Evolutionary conservation across 2,797 vertebrate species (phyloP).

Genomic region (Aplochiton taeniatus): DNA sequence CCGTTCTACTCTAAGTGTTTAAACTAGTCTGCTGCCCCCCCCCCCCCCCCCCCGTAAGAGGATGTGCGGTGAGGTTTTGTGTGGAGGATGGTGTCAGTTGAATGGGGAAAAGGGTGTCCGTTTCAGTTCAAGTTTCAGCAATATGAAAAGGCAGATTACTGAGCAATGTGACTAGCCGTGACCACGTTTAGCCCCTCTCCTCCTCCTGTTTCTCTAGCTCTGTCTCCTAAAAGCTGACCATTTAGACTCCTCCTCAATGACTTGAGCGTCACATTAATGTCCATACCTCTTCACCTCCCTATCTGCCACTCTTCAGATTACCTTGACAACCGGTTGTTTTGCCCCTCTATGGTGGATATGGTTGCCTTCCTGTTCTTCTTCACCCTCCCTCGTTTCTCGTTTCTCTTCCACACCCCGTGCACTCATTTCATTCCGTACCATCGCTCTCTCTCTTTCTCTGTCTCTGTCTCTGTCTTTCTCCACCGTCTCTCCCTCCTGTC

Average conservation of each 20-base stretch:
- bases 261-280: too few species aligned
- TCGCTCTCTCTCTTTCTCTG: constrained; percentile 10
- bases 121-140: not conserved
- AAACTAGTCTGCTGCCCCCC: constrained; percentile 25
- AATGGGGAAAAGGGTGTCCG: not conserved
- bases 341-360: too few species aligned
- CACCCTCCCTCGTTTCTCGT: too few species aligned
- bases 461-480: not conserved
- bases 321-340: too few species aligned
- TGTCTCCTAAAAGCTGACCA: not conserved
- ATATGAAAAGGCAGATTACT: not conserved
- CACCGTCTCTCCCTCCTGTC: constrained; percentile 21
- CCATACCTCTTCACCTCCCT: too few species aligned
- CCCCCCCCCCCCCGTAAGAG: constrained; percentile 19
- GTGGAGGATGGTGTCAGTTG: not conserved
- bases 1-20: constrained; percentile 32
- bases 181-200: too few species aligned
- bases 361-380: too few species aligned
- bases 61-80: constrained; percentile 31
- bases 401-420: not conserved
- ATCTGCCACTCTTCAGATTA: too few species aligned
- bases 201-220: not conserved
- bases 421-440: not conserved
- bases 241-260: too few species aligned
- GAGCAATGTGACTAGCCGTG: too few species aligned